Conservation (phyloP, 2,888 invertebrate genomes). For the Nomada lathburiana region DNA sequence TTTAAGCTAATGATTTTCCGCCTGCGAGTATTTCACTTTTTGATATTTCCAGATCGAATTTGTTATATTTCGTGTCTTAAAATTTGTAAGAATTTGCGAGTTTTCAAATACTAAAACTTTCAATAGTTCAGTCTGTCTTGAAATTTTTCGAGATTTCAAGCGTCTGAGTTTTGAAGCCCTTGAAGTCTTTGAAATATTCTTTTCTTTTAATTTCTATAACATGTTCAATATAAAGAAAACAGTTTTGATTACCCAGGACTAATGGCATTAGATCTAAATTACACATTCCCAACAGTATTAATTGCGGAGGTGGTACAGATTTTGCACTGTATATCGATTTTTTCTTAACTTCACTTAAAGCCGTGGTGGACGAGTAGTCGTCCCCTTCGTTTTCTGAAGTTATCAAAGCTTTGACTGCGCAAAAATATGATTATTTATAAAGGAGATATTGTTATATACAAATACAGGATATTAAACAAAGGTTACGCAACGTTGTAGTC, state of each 20-base stretch:
- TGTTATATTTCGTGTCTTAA: not conserved
- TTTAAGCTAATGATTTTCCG: too few relatives aligned
- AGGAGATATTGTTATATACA: not conserved
- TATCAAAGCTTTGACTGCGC: conserved; percentile 43
- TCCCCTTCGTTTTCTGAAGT: not conserved
- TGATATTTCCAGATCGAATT: not conserved
- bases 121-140: not conserved
- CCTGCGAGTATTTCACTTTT: too few relatives aligned
- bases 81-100: not conserved
- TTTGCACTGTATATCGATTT: conserved; percentile 29
- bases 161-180: too few relatives aligned
- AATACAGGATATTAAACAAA: not conserved
- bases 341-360: conserved; percentile 7
- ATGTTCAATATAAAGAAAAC: not conserved
- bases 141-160: not conserved
- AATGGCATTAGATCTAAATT: conserved; percentile 77
- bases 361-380: not conserved
- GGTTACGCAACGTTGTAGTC: too few relatives aligned
- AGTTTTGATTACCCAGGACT: conserved; percentile 68
- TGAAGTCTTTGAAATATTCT: too few relatives aligned
- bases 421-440: conserved; percentile 1
- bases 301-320: not conserved
- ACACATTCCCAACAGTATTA: conserved; percentile 70
- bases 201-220: not conserved
- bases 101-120: not conserved